Conservation (phyloP, 2,797 vertebrate species). For the Rhynchotus rufescens region DNA sequence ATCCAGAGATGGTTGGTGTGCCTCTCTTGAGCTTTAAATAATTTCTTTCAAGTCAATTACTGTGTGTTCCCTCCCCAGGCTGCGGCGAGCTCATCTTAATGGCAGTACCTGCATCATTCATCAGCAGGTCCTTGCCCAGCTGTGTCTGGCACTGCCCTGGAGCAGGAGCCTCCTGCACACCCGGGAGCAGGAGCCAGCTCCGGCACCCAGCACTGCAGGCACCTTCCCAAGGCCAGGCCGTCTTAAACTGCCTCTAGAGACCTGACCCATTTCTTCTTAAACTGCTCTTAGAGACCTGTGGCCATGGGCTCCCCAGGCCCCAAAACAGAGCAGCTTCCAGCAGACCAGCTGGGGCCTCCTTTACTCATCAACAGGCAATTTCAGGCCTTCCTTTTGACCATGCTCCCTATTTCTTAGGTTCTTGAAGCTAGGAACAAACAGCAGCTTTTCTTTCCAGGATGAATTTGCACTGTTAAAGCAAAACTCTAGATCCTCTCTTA, state of each 20-base stretch:
- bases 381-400: not conserved
- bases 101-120: not conserved
- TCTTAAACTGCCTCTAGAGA: no score
- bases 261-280: not conserved
- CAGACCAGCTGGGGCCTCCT: not conserved
- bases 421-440: not conserved
- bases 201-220: no score
- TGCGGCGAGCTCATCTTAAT: not conserved
- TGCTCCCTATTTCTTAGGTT: not conserved
- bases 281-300: accelerated
- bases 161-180: not conserved
- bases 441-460: not conserved
- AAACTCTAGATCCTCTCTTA: not conserved
- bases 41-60: not conserved
- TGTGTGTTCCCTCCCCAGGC: not conserved
- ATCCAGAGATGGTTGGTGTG: not conserved
- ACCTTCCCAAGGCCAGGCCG: no score
- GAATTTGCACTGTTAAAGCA: not conserved
- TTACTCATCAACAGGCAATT: not conserved
- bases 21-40: not conserved
- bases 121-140: not conserved
- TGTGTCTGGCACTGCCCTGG: no score
- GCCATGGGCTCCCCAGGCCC: not conserved
- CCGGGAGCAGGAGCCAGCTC: no score
- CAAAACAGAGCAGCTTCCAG: not conserved